Base-by-base conservation (phyloP, 2,888 invertebrate genomes). In the Ectemnius continuus region DNA sequence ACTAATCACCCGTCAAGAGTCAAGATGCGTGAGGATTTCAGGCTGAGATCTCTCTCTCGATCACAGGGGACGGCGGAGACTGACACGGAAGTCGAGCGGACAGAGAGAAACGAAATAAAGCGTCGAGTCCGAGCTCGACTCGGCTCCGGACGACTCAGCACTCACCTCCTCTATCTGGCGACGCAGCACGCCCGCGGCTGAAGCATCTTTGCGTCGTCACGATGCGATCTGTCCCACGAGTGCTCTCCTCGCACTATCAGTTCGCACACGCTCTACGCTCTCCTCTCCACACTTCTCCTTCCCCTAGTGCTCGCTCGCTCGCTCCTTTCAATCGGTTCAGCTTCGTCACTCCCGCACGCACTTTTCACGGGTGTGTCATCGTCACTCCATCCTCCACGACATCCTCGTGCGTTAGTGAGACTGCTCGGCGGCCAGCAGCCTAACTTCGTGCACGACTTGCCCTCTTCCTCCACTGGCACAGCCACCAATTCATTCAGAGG, bases 311-410 rank as follows among this genome's bases (percentile, higher is more conserved):
- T 73, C 66, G 61, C 6, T 5, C 67, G 52, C 69, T 63, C 28
- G 28, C 2, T 28, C 5, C 28, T 36, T 36, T 36, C 36, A 36
- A 36, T 36, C 36, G 36, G 36, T 36, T 36, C 8, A 36, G 36
- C 36, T 36, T 36, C 11, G 36, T 36, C 36, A 36, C 36, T 36
- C 36, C 36, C 71, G 72, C 75, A 63, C 73, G 75, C 71, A 67
- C 67, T 77, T 79, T 73, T 63, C 75, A 73, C 85, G 85, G 85
- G 85, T 79, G 85, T 85, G 85, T 85, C 85, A 84, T 85, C 67
- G 60, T 72, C 62, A 11, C 67, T 67, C 61, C n/a, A 28, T 13
- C n/a, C 70, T 63, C 60, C 60, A 63, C 23, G 47, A 62, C 56
- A 61, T 36, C 36, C 36, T 36, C 36, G 8, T 36, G 8, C 36